Conservation (phyloP, 1,140 invertebrate species). For the Oreohelix idahoensis region DNA sequence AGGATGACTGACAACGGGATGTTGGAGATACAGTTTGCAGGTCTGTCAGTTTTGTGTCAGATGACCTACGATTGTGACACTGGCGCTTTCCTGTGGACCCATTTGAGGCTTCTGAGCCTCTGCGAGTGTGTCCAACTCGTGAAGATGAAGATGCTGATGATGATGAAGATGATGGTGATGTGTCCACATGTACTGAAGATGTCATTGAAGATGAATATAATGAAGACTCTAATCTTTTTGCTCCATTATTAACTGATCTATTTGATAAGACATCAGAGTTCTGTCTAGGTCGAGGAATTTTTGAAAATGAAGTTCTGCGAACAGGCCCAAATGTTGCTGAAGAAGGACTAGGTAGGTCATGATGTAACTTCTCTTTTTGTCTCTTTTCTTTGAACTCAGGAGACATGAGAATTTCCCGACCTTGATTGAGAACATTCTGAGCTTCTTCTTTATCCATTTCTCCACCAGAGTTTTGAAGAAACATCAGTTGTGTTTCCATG, state of each 20-base stretch:
- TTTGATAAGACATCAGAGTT: background rate
- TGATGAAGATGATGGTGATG: constrained; percentile 22
- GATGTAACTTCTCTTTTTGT: background rate
- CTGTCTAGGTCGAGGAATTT: constrained; percentile 33
- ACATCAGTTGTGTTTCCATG: background rate
- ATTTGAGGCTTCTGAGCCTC: constrained; percentile 23
- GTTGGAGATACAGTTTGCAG: background rate
- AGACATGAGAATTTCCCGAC: constrained; percentile 56
- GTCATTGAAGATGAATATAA: constrained; percentile 19
- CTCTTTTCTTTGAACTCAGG: background rate
- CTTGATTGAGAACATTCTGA: constrained; percentile 61
- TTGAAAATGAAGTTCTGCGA: constrained; percentile 24
- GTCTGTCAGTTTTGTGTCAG: constrained; percentile 32
- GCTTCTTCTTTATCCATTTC: constrained; percentile 60
- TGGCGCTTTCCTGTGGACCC: background rate
- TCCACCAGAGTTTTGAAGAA: constrained; percentile 24
- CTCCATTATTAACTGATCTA: background rate
- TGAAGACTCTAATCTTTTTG: background rate
- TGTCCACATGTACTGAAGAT: constrained; percentile 16
- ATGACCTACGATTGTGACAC: constrained; percentile 16
- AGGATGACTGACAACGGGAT: background rate
- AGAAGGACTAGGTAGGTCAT: background rate
- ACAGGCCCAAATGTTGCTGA: background rate
- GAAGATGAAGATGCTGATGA: constrained; percentile 12
- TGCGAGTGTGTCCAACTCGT: background rate